Conservation (phyloP, 2,113 vertebrate species). For the Rhombomys opimus region DNA sequence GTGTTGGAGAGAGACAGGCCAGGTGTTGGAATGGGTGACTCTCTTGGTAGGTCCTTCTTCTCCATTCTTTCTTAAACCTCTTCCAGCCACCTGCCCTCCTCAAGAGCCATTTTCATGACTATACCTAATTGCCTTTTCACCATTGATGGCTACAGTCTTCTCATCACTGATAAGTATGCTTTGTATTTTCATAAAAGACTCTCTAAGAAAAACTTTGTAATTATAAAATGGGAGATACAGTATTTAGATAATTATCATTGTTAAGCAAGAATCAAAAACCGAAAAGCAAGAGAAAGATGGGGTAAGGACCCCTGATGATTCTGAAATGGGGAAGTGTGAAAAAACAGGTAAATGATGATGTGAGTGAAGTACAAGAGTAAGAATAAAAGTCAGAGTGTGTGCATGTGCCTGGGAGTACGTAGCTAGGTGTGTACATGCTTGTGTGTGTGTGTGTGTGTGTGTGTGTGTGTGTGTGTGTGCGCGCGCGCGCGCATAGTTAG, state of each 20-base stretch:
- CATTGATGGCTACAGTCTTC: background rate
- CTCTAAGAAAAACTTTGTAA: background rate
- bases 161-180: background rate
- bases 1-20: background rate
- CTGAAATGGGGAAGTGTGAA: constrained; percentile 14
- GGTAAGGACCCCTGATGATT: constrained; percentile 44
- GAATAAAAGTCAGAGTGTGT: constrained; percentile 2
- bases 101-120: background rate
- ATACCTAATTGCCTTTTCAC: background rate
- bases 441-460: background rate
- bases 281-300: background rate
- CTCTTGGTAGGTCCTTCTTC: background rate
- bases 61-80: background rate
- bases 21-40: background rate
- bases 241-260: background rate
- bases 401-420: background rate
- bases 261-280: background rate
- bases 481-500: background rate
- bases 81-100: background rate
- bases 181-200: background rate
- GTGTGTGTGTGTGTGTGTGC: background rate
- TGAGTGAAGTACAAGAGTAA: background rate
- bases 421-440: background rate
- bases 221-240: background rate
- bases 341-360: background rate